Evolutionary conservation across 2,888 invertebrate genomes (phyloP).

Genomic region (Cheilosia soror): DNA sequence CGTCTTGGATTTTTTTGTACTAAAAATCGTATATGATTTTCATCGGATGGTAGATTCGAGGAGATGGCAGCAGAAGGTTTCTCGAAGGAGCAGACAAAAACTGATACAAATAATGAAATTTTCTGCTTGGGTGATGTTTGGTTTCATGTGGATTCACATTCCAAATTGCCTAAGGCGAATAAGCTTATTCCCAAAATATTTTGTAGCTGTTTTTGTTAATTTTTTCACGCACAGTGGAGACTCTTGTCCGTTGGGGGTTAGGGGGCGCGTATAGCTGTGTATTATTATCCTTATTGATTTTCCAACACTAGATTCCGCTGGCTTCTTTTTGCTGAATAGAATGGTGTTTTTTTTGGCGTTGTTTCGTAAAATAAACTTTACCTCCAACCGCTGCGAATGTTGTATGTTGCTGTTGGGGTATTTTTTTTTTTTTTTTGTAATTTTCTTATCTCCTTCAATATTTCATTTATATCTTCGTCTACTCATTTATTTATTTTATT

Average conservation of each 20-base stretch:
- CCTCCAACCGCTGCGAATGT: constrained; percentile 6
- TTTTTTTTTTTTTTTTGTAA: constrained; percentile 16
- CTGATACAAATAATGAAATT: constrained; percentile 55
- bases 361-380: constrained; percentile 29
- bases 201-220: constrained; percentile 50
- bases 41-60: constrained; percentile 4
- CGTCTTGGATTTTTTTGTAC: constrained; percentile 6
- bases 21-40: constrained; percentile 6
- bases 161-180: constrained; percentile 36
- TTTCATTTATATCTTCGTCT: constrained; percentile 37
- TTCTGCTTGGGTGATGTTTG: constrained; percentile 49
- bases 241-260: constrained; percentile 6
- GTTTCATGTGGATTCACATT: constrained; percentile 40
- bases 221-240: constrained; percentile 42
- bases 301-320: constrained; percentile 1
- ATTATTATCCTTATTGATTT: constrained; percentile 55
- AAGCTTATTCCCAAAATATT: constrained; percentile 48
- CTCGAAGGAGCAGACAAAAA: constrained; percentile 40
- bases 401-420: constrained; percentile 25
- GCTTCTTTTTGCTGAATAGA: constrained; percentile 10
- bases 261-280: constrained; percentile 21
- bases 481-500: constrained; percentile 1
- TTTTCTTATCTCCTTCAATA: constrained; percentile 46
- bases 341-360: constrained; percentile 1
- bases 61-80: constrained; percentile 18